phyloP scores from a whole-genome alignment of 2,113 vertebrate species.

The Agelaius phoeniceus region DNA sequence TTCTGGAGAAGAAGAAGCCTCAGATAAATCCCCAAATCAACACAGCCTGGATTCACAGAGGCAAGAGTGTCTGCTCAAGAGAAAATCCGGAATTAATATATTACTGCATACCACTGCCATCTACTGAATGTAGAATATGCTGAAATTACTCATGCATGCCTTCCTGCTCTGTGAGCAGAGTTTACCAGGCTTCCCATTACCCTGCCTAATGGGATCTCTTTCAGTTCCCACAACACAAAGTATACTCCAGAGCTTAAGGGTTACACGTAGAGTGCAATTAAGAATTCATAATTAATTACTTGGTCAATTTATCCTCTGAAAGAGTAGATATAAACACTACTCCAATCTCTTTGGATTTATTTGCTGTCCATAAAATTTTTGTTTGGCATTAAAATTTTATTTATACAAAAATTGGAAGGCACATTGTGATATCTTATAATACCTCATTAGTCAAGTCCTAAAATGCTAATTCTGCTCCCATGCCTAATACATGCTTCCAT shows the following conservation, averaged over 20 bases:
- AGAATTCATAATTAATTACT: neutral
- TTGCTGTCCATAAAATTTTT: neutral
- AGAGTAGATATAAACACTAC: neutral
- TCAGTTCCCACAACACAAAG: neutral
- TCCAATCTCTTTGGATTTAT: neutral
- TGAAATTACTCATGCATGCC: neutral
- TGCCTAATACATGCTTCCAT: neutral
- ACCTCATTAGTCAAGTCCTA: neutral
- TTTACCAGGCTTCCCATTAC: neutral
- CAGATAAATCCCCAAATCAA: neutral
- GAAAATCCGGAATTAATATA: constrained; percentile 3
- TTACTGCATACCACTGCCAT: constrained; percentile 56
- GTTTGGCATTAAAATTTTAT: neutral
- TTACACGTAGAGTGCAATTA: neutral
- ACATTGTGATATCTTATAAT: neutral
- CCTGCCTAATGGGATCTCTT: neutral
- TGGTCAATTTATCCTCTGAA: neutral
- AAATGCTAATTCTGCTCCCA: neutral
- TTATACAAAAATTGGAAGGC: neutral
- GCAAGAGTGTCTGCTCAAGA: neutral
- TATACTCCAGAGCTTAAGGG: neutral
- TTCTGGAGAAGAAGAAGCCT: neutral
- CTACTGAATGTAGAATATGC: constrained; percentile 33
- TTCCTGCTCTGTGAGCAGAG: neutral
- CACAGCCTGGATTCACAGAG: neutral